A percentile compares a stretch with the other conserved stretches of the same genome.
These are phyloP conservation scores for Cydia splendana DNA, from an alignment of 1,140 invertebrate genomes.

Conservation along the genomic window DNA sequence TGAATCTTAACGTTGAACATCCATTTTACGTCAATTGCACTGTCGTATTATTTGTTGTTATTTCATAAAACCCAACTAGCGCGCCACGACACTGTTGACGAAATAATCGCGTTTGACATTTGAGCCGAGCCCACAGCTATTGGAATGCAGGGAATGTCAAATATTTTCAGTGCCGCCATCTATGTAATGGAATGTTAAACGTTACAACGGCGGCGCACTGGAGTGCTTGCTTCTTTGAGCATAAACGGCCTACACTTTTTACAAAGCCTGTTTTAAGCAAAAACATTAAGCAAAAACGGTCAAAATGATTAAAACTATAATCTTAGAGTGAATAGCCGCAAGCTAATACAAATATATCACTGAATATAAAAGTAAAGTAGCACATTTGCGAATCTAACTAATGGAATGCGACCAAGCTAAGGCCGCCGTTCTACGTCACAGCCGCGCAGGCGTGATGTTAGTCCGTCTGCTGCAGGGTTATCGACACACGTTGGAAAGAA, in stretches of 20 bases:
- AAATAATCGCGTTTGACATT: constrained; percentile 81
- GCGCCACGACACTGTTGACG: constrained; percentile 79
- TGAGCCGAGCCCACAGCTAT: constrained; percentile 78
- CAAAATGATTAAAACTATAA: not conserved
- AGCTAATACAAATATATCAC: not conserved
- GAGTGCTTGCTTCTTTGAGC: constrained; percentile 42
- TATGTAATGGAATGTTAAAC: constrained; percentile 65
- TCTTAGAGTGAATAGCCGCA: not conserved
- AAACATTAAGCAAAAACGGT: not conserved
- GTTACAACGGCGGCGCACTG: constrained; percentile 62
- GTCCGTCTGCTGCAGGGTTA: constrained; percentile 72
- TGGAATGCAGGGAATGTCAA: constrained; percentile 79
- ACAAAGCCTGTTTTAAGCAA: not conserved
- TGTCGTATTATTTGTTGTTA: constrained; percentile 72
- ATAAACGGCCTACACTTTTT: constrained; percentile 28
- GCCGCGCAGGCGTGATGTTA: constrained; percentile 54
- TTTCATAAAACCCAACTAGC: constrained; percentile 77
- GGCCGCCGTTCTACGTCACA: constrained; percentile 67
- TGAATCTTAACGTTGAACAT: constrained; percentile 62
- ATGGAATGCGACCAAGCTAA: constrained; percentile 69
- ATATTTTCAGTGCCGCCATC: constrained; percentile 79
- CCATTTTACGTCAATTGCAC: constrained; percentile 68
- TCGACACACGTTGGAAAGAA: constrained; percentile 73
- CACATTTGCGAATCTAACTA: constrained; percentile 55
- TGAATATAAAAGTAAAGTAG: constrained; percentile 50